Base-by-base conservation (phyloP, 1,140 invertebrate species). In the Drosophila navojoa region DNA sequence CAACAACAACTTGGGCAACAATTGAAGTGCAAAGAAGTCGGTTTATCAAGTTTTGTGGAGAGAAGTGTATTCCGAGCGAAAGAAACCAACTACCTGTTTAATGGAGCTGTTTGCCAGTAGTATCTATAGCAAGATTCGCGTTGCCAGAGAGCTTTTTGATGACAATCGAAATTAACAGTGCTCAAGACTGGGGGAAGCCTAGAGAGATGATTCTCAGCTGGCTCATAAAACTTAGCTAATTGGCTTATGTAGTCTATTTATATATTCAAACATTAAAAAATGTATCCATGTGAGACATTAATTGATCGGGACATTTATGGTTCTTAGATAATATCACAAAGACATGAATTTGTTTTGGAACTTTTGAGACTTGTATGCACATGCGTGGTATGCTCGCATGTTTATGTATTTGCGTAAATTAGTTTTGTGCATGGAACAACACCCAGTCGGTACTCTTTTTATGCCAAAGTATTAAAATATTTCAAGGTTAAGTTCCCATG, bases 401-500 rank as follows among this genome's bases (percentile, higher is more conserved):
- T 38, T 38, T 38, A 35, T 22, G 45, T 25, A 32, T 5, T 32
- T 25, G 13, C 54, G 42, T 57, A 42, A 57, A 42, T 57, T 38
- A 38, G 35, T 38, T 45, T 45, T 44, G 10, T 29, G 42, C 29
- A 25, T 13, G 9, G 40, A 58, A 27, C 59, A 55, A 63, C 25
- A 52, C 29, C 44, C 52, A 47, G n/a, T 57, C 42, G 55, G 32
- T 5, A 29, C 27, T 44, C 9, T 19, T 49, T 38, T 44, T 32
- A 60, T 60, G 19, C 35, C 45, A 35, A 32, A 44, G 54, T 25
- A 71, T 25, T 4, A 61, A 29, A 71, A 71, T 67, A 70, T 79
- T 86, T 86, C 84, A 86, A 86, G 82, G 82, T 86, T 86, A 86
- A 59, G 71, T 77, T 82, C 79, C 71, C 76, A 87, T 79, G 71